Base-by-base conservation (phyloP, 1,140 invertebrate genomes). In the Ceratina calcarata region DNA sequence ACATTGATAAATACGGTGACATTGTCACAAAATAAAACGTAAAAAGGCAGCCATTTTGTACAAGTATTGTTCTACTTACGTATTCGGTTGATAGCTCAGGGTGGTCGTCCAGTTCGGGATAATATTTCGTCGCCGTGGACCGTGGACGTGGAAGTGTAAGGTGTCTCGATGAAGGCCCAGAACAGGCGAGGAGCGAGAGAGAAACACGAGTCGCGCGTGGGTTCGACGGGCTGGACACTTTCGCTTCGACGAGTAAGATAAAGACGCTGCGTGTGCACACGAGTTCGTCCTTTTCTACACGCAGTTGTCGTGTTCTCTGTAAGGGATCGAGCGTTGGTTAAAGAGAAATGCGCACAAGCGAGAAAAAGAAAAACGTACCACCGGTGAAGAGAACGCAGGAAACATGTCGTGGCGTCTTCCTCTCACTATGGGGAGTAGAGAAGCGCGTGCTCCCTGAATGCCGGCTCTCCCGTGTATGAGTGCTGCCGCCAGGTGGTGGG, bases 401-500 rank as follows among this genome's bases (percentile, higher is more conserved):
- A 45, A n/a, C 49, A 74, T 60, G 72, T 51, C 57, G 64, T 55
- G 55, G 73, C 49, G 2, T 85, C 82, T 51, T 84, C 55, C 45
- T 85, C 62, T 55, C 67, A 78, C 82, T 16, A 68, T 15, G 60
- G 2, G 57, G 67, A 37, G n/a, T 32, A 77, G 66, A 81, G 78
- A 76, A 80, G 80, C 84, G 84, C 84, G 84, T 85, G 83, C 84
- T 85, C 84, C 20, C 69, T 68, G 67, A 62, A 67, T 68, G 77
- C 81, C 83, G 83, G 76, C 53, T 69, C 68, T 61, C 61, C 37
- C 55, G 57, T 76, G 78, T 71, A 67, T 75, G 57, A 37, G 80
- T 80, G 80, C 84, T 80, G 84, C 85, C 81, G 80, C 85, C 72
- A 74, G 55, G 60, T 76, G 84, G 87, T 88, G 88, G 90, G 88